Conservation (phyloP, 1,140 invertebrate species). For the Pseudomyrmex pallidus region DNA sequence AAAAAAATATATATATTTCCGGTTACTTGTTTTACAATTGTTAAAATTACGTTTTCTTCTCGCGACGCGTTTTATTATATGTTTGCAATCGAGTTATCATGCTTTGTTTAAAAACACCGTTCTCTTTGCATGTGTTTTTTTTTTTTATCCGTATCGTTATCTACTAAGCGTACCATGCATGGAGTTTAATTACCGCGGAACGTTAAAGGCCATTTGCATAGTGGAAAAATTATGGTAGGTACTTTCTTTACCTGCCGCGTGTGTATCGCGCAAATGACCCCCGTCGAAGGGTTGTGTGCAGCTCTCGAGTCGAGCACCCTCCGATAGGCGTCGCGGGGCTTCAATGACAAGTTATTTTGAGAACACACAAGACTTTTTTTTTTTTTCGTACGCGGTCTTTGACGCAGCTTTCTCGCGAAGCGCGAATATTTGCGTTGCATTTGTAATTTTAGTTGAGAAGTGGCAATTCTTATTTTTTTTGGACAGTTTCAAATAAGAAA, state of each 20-base stretch:
- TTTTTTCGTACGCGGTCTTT: neutral
- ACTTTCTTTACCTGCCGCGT: conserved; percentile 1
- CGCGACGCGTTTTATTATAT: neutral
- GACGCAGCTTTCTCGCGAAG: conserved; percentile 27
- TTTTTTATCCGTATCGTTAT: neutral
- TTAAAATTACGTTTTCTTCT: neutral
- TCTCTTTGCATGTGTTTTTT: neutral
- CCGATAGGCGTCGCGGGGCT: conserved; percentile 38
- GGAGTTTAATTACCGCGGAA: conserved; percentile 36
- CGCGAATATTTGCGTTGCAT: neutral
- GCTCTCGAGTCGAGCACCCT: conserved; percentile 52
- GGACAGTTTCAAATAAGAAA: too few relatives aligned
- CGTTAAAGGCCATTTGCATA: neutral
- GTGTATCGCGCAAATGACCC: conserved; percentile 21
- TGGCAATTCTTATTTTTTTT: neutral
- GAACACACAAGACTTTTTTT: conserved; percentile 57
- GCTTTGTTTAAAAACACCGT: neutral
- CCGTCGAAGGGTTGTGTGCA: conserved; percentile 47
- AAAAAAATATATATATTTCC: neutral
- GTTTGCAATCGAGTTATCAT: neutral
- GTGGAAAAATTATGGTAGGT: conserved; percentile 11
- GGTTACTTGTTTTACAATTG: neutral
- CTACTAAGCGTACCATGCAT: neutral
- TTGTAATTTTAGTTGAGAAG: conserved; percentile 5
- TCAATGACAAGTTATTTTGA: conserved; percentile 63